Conservation (phyloP, 2,113 vertebrate genomes). For the Tenrec ecaudatus region DNA sequence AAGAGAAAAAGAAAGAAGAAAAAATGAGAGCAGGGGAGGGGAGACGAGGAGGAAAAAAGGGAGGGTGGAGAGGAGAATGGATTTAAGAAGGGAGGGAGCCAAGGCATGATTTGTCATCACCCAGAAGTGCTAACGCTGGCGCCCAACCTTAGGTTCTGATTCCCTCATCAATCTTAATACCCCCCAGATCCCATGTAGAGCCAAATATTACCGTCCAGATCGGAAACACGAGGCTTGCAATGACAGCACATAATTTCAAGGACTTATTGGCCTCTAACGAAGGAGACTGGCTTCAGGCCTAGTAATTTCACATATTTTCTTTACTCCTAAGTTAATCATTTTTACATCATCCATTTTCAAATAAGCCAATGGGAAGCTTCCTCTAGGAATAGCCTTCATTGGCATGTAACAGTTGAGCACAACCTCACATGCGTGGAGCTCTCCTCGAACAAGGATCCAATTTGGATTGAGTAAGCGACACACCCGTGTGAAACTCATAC, state of each 20-base stretch:
- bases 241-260: conserved; percentile 78
- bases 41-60: too few relatives aligned
- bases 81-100: neutral
- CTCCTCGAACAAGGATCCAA: conserved; percentile 64
- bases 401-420: conserved; percentile 70
- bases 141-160: conserved; percentile 57
- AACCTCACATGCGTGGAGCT: conserved; percentile 43
- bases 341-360: conserved; percentile 70
- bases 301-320: conserved; percentile 66
- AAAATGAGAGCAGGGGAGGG: neutral
- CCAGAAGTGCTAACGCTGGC: conserved; percentile 63
- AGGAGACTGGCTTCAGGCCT: conserved; percentile 64
- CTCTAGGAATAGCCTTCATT: conserved; percentile 61
- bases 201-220: conserved; percentile 63
- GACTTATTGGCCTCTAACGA: conserved; percentile 69
- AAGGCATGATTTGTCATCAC: conserved; percentile 70
- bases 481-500: conserved; percentile 52
- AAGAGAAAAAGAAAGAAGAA: too few relatives aligned
- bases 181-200: conserved; percentile 65
- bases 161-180: conserved; percentile 73
- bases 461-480: conserved; percentile 68
- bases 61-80: neutral
- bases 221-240: conserved; percentile 69
- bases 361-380: conserved; percentile 72
- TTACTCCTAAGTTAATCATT: conserved; percentile 77